phyloP scores from a whole-genome alignment of 2,888 invertebrate species.

The Catocala nupta region DNA sequence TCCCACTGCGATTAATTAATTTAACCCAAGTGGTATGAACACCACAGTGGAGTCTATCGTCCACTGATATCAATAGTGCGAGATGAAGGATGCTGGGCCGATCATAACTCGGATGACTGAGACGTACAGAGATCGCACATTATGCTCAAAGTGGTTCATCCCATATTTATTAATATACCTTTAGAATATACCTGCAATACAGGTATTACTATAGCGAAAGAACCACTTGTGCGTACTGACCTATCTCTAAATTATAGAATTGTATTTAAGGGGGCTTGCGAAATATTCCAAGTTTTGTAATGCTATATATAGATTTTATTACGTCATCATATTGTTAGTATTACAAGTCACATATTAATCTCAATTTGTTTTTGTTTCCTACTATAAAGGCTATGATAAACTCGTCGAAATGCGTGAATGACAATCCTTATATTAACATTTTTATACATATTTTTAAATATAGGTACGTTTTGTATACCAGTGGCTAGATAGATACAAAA shows the following conservation, averaged over 20 bases:
- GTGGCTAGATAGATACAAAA: too few relatives aligned
- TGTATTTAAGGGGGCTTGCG: conserved; percentile 50
- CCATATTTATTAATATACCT: background rate
- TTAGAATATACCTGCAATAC: too few relatives aligned
- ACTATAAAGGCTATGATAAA: conserved; percentile 40
- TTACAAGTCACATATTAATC: conserved; percentile 8
- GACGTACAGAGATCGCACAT: conserved; percentile 32
- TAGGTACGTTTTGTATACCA: too few relatives aligned
- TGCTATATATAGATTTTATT: conserved; percentile 5
- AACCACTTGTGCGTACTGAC: conserved; percentile 12
- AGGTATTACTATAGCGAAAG: too few relatives aligned
- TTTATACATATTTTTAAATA: too few relatives aligned
- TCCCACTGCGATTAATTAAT: too few relatives aligned
- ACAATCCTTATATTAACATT: conserved; percentile 9
- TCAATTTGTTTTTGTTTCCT: conserved; percentile 19
- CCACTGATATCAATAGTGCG: conserved; percentile 51
- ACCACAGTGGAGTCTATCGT: conserved; percentile 27
- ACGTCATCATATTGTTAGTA: conserved; percentile 7
- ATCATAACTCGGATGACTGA: conserved; percentile 50
- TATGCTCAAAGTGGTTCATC: conserved; percentile 10
- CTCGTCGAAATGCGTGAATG: conserved; percentile 20
- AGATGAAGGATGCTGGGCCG: conserved; percentile 47
- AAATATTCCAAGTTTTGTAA: conserved; percentile 34
- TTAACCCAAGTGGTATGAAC: conserved; percentile 15
- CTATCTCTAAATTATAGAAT: conserved; percentile 33